These are phyloP conservation scores for Diceros bicornis DNA, from an alignment of 2,797 vertebrate species.

Conservation along the genomic window DNA sequence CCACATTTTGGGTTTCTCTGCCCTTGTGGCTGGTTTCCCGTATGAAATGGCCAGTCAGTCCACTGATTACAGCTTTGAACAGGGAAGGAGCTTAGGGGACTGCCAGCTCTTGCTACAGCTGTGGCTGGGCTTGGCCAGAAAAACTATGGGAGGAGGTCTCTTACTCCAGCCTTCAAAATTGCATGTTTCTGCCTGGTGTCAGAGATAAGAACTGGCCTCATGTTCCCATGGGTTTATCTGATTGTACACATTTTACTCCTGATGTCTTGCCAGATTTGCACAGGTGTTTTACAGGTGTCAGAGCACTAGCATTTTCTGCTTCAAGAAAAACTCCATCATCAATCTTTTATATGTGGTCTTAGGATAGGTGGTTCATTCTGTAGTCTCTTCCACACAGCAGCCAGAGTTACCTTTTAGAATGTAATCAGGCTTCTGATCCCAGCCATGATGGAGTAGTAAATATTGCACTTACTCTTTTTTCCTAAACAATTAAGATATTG, in stretches of 20 bases:
- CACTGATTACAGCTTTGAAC: neutral
- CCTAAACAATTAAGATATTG: neutral
- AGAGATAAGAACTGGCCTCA: neutral
- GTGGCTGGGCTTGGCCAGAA: neutral
- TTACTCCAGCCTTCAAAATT: neutral
- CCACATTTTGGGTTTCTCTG: neutral
- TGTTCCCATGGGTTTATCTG: neutral
- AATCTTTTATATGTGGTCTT: neutral
- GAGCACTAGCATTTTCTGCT: neutral
- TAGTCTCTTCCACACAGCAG: neutral
- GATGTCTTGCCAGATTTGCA: neutral
- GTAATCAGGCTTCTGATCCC: neutral
- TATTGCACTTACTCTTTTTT: slow-evolving; percentile 21
- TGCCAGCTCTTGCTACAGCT: neutral
- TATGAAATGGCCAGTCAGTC: neutral
- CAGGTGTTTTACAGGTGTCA: neutral
- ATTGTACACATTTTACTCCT: neutral
- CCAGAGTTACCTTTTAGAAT: neutral
- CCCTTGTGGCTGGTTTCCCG: neutral
- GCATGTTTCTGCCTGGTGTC: neutral
- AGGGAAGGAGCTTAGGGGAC: neutral
- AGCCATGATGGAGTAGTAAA: neutral
- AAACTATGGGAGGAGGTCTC: neutral
- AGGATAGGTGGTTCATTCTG: neutral
- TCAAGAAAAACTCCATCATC: neutral